phyloP scores from a whole-genome alignment of 2,797 vertebrate genomes.

The Diplodus puntazzo region DNA sequence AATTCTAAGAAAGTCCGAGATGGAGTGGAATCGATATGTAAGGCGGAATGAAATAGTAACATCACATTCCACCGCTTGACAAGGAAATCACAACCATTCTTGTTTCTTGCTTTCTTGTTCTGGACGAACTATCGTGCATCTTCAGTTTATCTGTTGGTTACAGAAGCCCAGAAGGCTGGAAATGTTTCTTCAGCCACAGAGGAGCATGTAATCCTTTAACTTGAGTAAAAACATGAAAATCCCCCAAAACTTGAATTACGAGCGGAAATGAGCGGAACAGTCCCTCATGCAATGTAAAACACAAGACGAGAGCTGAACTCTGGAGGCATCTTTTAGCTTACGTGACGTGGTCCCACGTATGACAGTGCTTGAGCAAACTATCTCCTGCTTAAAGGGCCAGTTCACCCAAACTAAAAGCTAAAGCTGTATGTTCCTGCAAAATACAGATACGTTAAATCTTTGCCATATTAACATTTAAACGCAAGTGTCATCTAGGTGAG shows the following conservation, averaged over 20 bases:
- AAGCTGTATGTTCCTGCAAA: background rate
- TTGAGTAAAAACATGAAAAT: conserved; percentile 42
- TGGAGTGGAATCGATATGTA: too few species aligned
- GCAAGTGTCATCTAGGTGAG: too few species aligned
- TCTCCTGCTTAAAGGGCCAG: conserved; percentile 2
- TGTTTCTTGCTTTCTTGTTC: conserved; percentile 4
- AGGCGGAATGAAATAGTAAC: too few species aligned
- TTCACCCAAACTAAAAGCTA: background rate
- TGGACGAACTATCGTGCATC: background rate
- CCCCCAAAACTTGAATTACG: conserved; percentile 15
- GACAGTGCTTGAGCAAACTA: background rate
- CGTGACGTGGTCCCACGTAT: background rate
- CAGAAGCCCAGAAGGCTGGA: conserved; percentile 19
- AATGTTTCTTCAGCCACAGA: conserved; percentile 25
- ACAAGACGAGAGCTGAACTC: background rate
- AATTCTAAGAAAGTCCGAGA: too few species aligned
- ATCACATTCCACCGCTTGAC: too few species aligned
- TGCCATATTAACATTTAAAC: too few species aligned
- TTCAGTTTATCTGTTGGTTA: background rate
- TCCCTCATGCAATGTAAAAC: conserved; percentile 19
- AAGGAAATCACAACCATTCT: too few species aligned
- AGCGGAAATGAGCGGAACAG: conserved; percentile 24
- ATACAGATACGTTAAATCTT: too few species aligned
- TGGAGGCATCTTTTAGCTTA: background rate
- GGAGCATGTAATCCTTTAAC: conserved; percentile 24